Percentiles rank a stretch among this genome's conserved stretches.
phyloP scores from a whole-genome alignment of 2,888 invertebrate genomes.

The Drosophila atroscutellata region DNA sequence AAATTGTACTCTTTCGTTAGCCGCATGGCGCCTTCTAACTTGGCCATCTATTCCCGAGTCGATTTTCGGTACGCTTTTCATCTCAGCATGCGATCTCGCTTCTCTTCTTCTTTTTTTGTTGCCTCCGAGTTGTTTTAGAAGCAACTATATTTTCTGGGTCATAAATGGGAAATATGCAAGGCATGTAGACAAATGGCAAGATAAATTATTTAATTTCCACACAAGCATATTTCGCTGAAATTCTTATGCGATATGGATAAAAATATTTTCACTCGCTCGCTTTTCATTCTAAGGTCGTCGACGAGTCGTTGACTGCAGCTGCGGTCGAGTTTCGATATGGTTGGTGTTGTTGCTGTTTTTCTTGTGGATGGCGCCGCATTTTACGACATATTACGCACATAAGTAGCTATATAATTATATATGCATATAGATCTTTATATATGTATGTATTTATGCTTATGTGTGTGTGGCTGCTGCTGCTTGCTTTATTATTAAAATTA shows the following conservation, averaged over 20 bases:
- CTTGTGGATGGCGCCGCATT: conserved; percentile 64
- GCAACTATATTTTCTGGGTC: conserved; percentile 67
- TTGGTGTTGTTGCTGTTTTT: conserved; percentile 37
- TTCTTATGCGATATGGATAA: conserved; percentile 57
- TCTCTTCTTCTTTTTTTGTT: background rate
- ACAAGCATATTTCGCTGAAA: conserved; percentile 55
- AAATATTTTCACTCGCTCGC: conserved; percentile 28
- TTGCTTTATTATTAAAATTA: conserved; percentile 60
- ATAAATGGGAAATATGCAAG: conserved; percentile 69
- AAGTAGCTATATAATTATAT: conserved; percentile 28
- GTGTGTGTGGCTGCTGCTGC: conserved; percentile 7
- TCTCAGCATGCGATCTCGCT: conserved; percentile 40
- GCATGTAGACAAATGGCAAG: conserved; percentile 72
- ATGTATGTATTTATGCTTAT: conserved; percentile 1
- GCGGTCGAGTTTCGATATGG: conserved; percentile 39
- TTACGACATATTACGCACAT: conserved; percentile 58
- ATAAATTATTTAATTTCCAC: conserved; percentile 73
- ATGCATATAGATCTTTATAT: conserved; percentile 23
- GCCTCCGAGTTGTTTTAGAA: conserved; percentile 33
- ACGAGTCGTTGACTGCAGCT: conserved; percentile 62
- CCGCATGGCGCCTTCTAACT: conserved; percentile 45
- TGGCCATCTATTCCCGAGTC: conserved; percentile 58
- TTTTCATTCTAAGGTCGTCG: conserved; percentile 53
- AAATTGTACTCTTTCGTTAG: conserved; percentile 24
- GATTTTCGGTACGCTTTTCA: conserved; percentile 61